Evolutionary conservation across 2,113 vertebrate species (phyloP).

Genomic region (Podiceps cristatus): DNA sequence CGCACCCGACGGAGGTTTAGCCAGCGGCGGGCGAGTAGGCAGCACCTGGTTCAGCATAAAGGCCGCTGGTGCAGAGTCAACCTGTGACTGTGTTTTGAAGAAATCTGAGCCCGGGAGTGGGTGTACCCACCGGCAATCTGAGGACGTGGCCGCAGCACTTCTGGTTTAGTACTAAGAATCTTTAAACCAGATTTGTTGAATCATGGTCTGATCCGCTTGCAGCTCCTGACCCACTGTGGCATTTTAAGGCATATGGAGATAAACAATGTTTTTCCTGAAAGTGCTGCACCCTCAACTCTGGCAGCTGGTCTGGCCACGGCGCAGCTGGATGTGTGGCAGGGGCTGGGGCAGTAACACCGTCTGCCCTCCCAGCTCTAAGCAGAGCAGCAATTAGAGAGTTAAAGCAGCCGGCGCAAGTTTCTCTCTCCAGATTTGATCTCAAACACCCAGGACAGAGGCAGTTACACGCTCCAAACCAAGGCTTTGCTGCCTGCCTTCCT

Average conservation of each 20-base stretch:
- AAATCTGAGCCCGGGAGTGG: not conserved
- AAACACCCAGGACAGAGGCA: not conserved
- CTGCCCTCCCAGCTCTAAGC: not conserved
- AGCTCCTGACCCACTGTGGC: not conserved
- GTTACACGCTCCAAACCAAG: not conserved
- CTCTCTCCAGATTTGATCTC: not conserved
- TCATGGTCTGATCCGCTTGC: not conserved
- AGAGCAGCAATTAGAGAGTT: not conserved
- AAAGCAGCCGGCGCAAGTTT: not conserved
- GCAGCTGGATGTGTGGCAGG: not conserved
- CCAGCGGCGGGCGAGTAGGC: not conserved
- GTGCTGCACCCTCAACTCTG: not conserved
- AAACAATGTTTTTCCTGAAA: not conserved
- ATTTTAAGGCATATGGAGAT: not conserved
- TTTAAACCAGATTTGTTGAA: not conserved
- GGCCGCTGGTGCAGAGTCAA: not conserved
- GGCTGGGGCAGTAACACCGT: not conserved
- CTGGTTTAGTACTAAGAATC: not conserved
- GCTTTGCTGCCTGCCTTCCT: not conserved
- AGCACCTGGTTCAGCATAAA: not conserved
- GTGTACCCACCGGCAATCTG: not conserved
- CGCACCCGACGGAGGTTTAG: rapidly evolving
- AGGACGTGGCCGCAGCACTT: not conserved
- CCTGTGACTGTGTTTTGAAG: not conserved
- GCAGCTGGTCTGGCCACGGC: not conserved